Evolutionary conservation across 2,113 vertebrate genomes (phyloP).

Genomic region (Gadus macrocephalus): DNA sequence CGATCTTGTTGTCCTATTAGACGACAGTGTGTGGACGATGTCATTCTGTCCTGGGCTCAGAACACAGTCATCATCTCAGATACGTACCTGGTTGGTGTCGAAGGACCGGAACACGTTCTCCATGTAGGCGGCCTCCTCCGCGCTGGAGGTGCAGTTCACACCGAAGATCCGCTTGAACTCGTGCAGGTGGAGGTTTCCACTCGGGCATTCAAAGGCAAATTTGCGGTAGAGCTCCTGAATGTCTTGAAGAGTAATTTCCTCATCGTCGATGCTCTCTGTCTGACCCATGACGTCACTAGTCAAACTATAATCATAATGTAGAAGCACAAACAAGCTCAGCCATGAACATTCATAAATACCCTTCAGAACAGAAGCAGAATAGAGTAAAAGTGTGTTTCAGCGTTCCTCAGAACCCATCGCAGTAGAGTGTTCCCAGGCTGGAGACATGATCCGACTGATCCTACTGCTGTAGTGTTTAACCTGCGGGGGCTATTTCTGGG

Average conservation of each 20-base stretch:
- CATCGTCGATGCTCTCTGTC: conserved; percentile 43
- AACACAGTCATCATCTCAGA: neutral
- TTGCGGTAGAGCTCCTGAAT: conserved; percentile 82
- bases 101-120: conserved; percentile 79
- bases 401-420: neutral
- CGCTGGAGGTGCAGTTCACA: conserved; percentile 60
- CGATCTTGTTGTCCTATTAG: conserved; percentile 76
- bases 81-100: conserved; percentile 76
- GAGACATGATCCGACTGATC: too few species aligned
- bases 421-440: neutral
- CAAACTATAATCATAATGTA: neutral
- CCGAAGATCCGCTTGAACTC: conserved; percentile 83
- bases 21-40: neutral
- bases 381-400: neutral
- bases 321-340: neutral
- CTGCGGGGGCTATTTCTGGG: neutral
- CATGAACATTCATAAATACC: too few species aligned
- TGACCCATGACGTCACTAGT: conserved; percentile 67
- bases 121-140: conserved; percentile 72
- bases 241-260: conserved; percentile 70
- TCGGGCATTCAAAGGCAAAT: conserved; percentile 80
- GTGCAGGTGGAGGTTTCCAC: conserved; percentile 77
- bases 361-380: too few species aligned
- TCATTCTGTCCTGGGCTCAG: too few species aligned
- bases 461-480: neutral